These are phyloP conservation scores for Serripes groenlandicus DNA, from an alignment of 2,888 invertebrate genomes.

Conservation along the genomic window DNA sequence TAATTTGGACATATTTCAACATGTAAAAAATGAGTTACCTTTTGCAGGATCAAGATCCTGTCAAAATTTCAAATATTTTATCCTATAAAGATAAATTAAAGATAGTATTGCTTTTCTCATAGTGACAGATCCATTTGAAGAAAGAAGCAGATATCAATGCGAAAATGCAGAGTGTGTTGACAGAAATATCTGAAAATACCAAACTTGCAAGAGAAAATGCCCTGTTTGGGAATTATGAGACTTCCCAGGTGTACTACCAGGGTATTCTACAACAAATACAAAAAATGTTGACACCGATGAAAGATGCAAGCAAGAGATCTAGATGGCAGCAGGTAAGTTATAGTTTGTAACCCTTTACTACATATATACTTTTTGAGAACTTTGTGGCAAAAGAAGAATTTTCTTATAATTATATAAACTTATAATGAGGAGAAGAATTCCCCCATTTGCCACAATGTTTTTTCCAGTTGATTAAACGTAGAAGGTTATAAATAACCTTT, in stretches of 20 bases:
- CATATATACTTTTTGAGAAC: not conserved
- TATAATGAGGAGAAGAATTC: too few species aligned
- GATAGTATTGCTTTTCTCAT: too few species aligned
- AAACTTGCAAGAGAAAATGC: constrained; percentile 98
- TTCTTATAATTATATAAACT: not conserved
- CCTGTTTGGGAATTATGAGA: constrained; percentile 97
- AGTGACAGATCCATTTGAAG: too few species aligned
- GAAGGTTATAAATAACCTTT: too few species aligned
- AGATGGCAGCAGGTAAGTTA: constrained; percentile 96
- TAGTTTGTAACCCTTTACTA: not conserved
- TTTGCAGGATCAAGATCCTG: too few species aligned
- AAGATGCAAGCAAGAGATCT: constrained; percentile 86
- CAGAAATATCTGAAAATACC: constrained; percentile 91
- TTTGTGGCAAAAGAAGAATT: not conserved
- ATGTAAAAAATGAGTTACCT: too few species aligned
- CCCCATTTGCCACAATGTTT: not conserved
- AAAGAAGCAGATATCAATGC: too few species aligned
- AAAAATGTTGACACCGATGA: constrained; percentile 90
- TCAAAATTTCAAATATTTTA: too few species aligned
- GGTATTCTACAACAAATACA: constrained; percentile 97
- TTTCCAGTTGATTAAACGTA: too few species aligned
- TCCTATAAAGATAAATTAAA: too few species aligned
- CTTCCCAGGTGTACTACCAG: constrained; percentile 96
- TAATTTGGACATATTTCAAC: too few species aligned
- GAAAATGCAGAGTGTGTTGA: constrained; percentile 8